phyloP scores from a whole-genome alignment of 2,797 vertebrate genomes.

The Gallinago stenura region DNA sequence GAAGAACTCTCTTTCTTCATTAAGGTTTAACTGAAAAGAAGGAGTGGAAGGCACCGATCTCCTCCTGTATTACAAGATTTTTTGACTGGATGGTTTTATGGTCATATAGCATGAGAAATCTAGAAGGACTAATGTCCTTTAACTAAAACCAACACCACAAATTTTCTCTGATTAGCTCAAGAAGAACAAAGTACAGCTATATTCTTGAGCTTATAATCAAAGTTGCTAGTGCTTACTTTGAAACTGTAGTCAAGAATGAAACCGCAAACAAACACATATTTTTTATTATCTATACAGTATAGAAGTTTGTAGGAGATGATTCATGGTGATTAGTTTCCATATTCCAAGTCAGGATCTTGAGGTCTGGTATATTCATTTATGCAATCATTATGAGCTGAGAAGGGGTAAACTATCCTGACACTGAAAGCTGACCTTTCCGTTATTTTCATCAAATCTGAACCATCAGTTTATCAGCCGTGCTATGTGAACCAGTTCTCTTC shows the following conservation, averaged over 20 bases:
- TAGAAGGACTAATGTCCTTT: neutral
- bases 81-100: neutral
- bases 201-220: neutral
- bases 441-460: neutral
- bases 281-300: neutral
- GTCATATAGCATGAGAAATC: neutral
- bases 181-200: neutral
- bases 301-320: neutral
- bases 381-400: neutral
- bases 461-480: neutral
- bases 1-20: neutral
- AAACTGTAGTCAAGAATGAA: neutral
- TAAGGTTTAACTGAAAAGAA: neutral
- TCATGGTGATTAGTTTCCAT: neutral
- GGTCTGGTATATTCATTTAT: neutral
- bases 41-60: neutral
- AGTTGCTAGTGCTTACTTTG: neutral
- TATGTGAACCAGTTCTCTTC: neutral
- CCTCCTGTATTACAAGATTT: neutral
- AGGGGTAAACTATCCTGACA: neutral
- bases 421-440: neutral
- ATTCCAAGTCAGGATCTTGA: neutral
- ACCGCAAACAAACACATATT: neutral
- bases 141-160: neutral
- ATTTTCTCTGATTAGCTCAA: neutral